A percentile compares a stretch with the other conserved stretches of the same genome.
These are phyloP conservation scores for Panthera leo DNA, from an alignment of 2,113 vertebrate genomes.

Conservation along the genomic window DNA sequence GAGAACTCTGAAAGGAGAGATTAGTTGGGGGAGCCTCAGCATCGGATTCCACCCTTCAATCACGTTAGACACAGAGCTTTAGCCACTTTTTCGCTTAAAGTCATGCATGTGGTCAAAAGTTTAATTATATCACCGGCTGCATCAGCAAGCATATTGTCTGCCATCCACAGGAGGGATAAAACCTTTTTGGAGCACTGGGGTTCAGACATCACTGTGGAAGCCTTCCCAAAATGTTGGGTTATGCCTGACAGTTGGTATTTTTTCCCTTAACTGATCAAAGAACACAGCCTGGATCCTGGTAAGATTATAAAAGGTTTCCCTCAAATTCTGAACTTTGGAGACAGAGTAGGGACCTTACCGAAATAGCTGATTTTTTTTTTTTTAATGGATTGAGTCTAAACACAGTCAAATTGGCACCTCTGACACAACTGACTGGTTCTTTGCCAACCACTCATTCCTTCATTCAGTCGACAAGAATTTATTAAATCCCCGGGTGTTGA, in stretches of 20 bases:
- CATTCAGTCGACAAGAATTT: constrained; percentile 41
- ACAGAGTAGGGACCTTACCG: not conserved
- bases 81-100: constrained; percentile 77
- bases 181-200: constrained; percentile 15
- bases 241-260: constrained; percentile 76
- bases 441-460: constrained; percentile 48
- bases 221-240: constrained; percentile 58
- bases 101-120: constrained; percentile 77
- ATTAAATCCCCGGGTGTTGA: constrained; percentile 64
- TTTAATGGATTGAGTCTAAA: constrained; percentile 32
- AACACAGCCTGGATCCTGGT: constrained; percentile 24
- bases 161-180: constrained; percentile 73
- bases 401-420: constrained; percentile 20
- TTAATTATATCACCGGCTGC: constrained; percentile 75
- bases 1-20: constrained; percentile 71
- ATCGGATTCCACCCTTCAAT: constrained; percentile 69
- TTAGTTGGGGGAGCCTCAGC: constrained; percentile 68
- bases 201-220: constrained; percentile 49
- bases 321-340: constrained; percentile 11
- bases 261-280: constrained; percentile 74
- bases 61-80: constrained; percentile 75
- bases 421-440: constrained; percentile 27
- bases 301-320: constrained; percentile 53
- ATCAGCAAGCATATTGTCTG: constrained; percentile 78
- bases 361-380: constrained; percentile 10